A percentile compares a stretch with the other conserved stretches of the same genome.
These are phyloP conservation scores for Gonatopus flavifemur DNA, from an alignment of 1,140 invertebrate species.

Conservation along the genomic window DNA sequence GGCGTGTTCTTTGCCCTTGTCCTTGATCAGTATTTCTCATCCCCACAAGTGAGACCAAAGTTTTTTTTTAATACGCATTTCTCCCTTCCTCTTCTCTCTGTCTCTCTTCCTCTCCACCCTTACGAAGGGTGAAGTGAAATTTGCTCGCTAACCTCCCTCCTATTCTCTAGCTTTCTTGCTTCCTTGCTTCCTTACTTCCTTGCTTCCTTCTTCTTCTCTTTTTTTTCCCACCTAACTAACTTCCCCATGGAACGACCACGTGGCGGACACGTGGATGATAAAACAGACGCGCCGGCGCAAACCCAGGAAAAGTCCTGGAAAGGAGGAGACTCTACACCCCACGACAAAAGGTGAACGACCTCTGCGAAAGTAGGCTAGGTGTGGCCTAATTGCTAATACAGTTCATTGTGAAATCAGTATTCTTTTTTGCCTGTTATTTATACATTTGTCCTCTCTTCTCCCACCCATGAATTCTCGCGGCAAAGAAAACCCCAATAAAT, in stretches of 20 bases:
- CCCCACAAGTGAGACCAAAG: conserved; percentile 34
- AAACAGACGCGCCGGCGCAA: conserved; percentile 31
- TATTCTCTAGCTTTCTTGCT: no score
- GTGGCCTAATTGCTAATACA: conserved; percentile 33
- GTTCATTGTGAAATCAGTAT: no score
- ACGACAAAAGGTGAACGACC: conserved; percentile 31
- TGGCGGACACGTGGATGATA: conserved; percentile 41
- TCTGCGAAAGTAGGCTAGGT: conserved; percentile 39
- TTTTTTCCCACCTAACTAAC: no score
- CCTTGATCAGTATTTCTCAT: conserved; percentile 54
- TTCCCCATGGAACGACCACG: no score
- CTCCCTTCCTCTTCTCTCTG: conserved; percentile 13
- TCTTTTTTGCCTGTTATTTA: conserved; percentile 11
- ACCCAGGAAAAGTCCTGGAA: conserved; percentile 15
- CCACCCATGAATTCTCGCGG: background rate
- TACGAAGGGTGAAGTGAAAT: no score
- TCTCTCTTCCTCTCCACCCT: conserved; percentile 17
- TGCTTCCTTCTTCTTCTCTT: no score
- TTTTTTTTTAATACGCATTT: conserved; percentile 21
- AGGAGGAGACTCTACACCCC: conserved; percentile 11
- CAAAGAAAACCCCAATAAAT: conserved; percentile 5
- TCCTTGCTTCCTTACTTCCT: conserved; percentile 20
- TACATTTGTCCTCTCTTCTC: conserved; percentile 7
- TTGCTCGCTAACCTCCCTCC: no score
- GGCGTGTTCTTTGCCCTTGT: conserved; percentile 54